Evolutionary conservation across 2,113 vertebrate genomes (phyloP), one percentile per base, ranked within the genome.

Genomic region (Platichthys stellatus): DNA sequence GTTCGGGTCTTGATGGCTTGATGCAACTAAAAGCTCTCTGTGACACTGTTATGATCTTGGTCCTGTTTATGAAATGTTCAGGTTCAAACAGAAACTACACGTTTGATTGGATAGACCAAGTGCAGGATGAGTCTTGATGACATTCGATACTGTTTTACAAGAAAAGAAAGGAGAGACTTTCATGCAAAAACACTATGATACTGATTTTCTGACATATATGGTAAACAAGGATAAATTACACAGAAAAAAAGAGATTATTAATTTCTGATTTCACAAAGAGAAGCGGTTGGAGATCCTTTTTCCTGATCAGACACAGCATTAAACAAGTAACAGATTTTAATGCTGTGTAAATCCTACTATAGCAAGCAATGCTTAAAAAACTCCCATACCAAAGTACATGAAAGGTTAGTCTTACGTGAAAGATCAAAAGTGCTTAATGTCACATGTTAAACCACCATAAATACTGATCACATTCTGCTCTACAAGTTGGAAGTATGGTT

Each of bases 401-500:
- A 77, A 71, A 85, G 57, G 45, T 45, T 3, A 62, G 35, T 9
- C 56, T 45, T n/a, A 14, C 12, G 60, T 63, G 53, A 51, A 54
- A 75, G 28, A 77, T 72, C 5, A 40, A 67, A 78, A 76, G 62
- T 82, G 66, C 70, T 72, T 78, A 56, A 51, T 26, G 21, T 47
- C 26, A 59, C 35, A 62, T 40, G 15, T 51, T 14, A 28, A 51
- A 75, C 21, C 64, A 58, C 6, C 74, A 89, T 66, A 84, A 84
- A 87, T 86, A 91, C 84, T 80, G 80, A 85, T 78, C 31, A 63
- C 10, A 66, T 45, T 56, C 6, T 65, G 54, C 15, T 21, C 35
- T 63, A 38, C 11, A 23, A 9, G 8, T 56, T 18, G 5, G 18
- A 51, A 51, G 47, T 69, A 43, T 8, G 61, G 13, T 71, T 12